Conservation (phyloP, 1,140 invertebrate species). For the Drosophila burlai region DNA sequence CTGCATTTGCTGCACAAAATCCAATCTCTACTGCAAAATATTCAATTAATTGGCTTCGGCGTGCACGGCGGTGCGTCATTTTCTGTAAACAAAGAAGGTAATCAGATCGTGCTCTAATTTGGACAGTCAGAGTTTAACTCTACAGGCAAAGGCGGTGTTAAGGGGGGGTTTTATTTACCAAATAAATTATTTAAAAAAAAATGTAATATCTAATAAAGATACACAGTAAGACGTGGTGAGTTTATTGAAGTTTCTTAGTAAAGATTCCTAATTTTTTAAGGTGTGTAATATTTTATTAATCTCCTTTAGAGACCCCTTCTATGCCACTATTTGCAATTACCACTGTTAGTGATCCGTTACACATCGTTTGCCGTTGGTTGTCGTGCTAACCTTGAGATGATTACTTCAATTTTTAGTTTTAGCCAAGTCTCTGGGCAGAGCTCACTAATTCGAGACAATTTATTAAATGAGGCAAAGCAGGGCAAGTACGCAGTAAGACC, state of each 20-base stretch:
- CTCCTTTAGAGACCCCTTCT: not conserved
- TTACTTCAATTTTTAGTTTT: constrained; percentile 69
- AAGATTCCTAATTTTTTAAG: not conserved
- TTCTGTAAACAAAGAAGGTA: constrained; percentile 64
- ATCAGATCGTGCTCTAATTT: constrained; percentile 78
- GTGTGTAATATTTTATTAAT: not conserved
- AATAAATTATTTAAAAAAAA: not conserved
- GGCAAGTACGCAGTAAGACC: constrained; percentile 52
- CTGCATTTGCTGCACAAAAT: constrained; percentile 36
- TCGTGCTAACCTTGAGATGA: constrained; percentile 81
- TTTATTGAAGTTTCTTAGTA: not conserved
- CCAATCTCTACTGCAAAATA: constrained; percentile 45
- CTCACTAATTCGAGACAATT: constrained; percentile 79
- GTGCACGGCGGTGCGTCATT: constrained; percentile 65
- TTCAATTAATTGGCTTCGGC: constrained; percentile 67
- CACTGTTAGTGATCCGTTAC: constrained; percentile 70
- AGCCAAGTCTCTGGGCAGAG: constrained; percentile 47
- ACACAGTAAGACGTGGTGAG: not conserved
- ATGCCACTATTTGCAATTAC: constrained; percentile 31
- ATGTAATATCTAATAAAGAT: rapidly evolving
- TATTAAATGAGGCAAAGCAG: constrained; percentile 77
- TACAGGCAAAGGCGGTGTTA: not conserved
- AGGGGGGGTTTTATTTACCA: not conserved
- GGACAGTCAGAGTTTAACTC: constrained; percentile 11
- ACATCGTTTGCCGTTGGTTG: constrained; percentile 48